Base-by-base conservation (phyloP, 2,888 invertebrate genomes). In the Volucella zonaria region DNA sequence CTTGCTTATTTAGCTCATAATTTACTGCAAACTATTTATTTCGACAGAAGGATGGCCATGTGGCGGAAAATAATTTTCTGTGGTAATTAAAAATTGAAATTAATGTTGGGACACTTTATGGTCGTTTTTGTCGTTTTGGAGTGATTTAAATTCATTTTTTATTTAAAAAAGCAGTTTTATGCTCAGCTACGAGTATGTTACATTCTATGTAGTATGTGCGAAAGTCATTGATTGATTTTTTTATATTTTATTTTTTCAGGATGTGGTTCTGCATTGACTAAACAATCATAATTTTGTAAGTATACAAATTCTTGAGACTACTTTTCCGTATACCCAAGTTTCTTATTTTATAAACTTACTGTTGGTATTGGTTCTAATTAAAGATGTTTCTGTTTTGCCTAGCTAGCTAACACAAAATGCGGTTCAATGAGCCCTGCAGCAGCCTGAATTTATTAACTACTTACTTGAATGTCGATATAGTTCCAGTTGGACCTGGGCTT, bases 231-330 rank as follows among this genome's bases (percentile, higher is more conserved):
- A 56, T 14, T 56, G 12, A 1, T 42, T 49, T 11, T 8, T 52
- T 45, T 0, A 51, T 14, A 52, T 74, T 11, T 74, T 12, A n/a
- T 67, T 31, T 52, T 81, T 81, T 23, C 75, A 81, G 80, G 56
- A 56, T 68, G 68, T 64, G 43, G 68, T 64, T 54, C 64, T 64
- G 75, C 64, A 52, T 47, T 66, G 73, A 70, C 38, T 74, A 9
- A 81, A 66, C 81, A 81, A 81, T 81, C 64, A 81, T 42, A 81
- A 76, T 59, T 58, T 56, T 10, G 81, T 76, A 66, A 81, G 81
- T 76, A 52, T 31, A 31, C 8, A 31, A 51, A 11, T 0, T 3
- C 18, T 23, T 23, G 18, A 23, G 18, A 3, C 18, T 23, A 3
- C 18, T 23, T 23, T 23, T 23, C 18, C 18, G 18, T 23, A 23